These are phyloP conservation scores for Allolobophora icterica DNA, from an alignment of 2,888 invertebrate species.

Conservation along the genomic window DNA sequence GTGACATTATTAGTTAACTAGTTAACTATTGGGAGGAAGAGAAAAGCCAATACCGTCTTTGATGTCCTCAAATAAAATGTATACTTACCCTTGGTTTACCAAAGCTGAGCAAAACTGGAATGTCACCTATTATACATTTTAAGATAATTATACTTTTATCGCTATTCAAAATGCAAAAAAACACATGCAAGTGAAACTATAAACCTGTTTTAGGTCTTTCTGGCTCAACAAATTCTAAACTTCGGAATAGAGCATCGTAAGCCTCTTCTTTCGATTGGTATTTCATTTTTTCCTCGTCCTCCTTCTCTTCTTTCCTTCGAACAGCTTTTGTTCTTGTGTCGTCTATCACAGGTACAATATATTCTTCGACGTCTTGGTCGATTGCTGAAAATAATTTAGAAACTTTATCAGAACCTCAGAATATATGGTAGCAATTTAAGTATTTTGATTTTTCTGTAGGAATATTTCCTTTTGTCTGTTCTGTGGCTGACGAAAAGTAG, in stretches of 20 bases:
- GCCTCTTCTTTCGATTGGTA: neutral
- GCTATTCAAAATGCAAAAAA: neutral
- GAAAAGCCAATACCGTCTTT: neutral
- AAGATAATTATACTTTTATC: neutral
- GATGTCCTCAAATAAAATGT: neutral
- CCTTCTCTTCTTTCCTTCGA: neutral
- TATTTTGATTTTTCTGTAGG: neutral
- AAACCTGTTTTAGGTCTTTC: neutral
- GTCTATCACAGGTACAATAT: slow-evolving; percentile 10
- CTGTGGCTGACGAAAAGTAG: too few species aligned
- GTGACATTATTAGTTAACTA: neutral
- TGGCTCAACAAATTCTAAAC: slow-evolving; percentile 17
- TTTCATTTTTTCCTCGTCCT: neutral
- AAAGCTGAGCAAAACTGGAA: neutral
- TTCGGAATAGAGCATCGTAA: neutral
- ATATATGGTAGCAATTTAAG: neutral
- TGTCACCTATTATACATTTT: neutral
- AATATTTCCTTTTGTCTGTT: neutral
- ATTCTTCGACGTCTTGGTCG: neutral
- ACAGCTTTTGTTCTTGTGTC: neutral
- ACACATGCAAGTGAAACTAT: neutral
- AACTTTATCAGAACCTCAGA: neutral
- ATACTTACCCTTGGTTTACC: neutral
- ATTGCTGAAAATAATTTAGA: neutral
- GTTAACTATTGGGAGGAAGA: neutral